Conservation (phyloP, 2,888 invertebrate genomes). For the Hirtodrosophila alboralis region DNA sequence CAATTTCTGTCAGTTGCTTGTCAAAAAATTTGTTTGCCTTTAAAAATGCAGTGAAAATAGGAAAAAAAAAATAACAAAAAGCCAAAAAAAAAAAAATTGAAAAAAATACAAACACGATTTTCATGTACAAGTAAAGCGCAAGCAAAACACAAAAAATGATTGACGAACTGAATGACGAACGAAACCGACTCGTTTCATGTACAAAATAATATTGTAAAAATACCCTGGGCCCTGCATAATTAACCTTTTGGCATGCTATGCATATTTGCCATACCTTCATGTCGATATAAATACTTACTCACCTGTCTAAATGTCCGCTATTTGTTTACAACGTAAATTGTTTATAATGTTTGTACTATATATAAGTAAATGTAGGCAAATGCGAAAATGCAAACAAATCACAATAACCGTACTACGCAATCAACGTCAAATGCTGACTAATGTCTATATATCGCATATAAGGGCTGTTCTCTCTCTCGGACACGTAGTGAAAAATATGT, state of each 20-base stretch:
- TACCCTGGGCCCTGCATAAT: conserved; percentile 60
- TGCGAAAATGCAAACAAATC: conserved; percentile 72
- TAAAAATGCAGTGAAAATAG: conserved; percentile 73
- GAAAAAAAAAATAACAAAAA: conserved; percentile 28
- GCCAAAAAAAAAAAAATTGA: conserved; percentile 14
- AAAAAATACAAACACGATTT: conserved; percentile 76
- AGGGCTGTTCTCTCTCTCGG: conserved; percentile 37
- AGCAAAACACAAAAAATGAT: conserved; percentile 54
- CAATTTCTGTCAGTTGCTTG: conserved; percentile 80
- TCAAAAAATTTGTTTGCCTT: conserved; percentile 78
- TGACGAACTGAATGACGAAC: conserved; percentile 59
- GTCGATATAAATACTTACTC: neutral
- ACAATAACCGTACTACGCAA: conserved; percentile 67
- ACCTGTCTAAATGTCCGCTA: conserved; percentile 24
- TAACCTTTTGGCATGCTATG: conserved; percentile 63
- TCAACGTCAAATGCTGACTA: conserved; percentile 63
- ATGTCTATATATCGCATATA: conserved; percentile 32
- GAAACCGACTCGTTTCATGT: conserved; percentile 25
- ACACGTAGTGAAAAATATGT: conserved; percentile 50
- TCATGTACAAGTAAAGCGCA: conserved; percentile 66
- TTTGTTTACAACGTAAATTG: conserved; percentile 71
- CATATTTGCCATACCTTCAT: conserved; percentile 55
- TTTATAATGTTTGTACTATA: conserved; percentile 36
- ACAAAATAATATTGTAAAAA: conserved; percentile 34
- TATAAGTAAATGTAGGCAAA: conserved; percentile 21